Conservation (phyloP, 2,888 invertebrate genomes). For the Gymnoscelis rufifasciata region DNA sequence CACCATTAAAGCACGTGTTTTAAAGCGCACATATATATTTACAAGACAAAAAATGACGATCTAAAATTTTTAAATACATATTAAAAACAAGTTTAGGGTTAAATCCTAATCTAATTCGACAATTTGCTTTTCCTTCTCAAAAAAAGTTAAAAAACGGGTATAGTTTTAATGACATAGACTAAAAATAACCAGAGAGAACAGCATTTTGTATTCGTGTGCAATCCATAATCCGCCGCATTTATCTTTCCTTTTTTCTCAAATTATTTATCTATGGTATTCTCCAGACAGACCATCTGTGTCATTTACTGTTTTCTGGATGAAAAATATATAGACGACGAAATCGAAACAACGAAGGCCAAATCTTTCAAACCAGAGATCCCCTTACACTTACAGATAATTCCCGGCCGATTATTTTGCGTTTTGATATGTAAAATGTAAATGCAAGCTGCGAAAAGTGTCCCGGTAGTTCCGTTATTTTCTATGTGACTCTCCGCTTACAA, state of each 20-base stretch:
- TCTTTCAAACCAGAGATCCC: not conserved
- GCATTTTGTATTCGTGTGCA: not conserved
- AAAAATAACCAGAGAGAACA: too few relatives aligned
- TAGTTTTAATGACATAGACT: too few relatives aligned
- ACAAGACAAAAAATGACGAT: too few relatives aligned
- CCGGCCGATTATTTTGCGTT: not conserved
- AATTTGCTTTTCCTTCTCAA: too few relatives aligned
- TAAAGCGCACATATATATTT: too few relatives aligned
- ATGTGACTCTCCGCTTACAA: not conserved
- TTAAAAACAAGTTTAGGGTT: too few relatives aligned
- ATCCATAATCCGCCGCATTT: not conserved
- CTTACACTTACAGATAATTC: not conserved
- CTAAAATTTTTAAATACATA: too few relatives aligned
- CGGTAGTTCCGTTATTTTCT: conserved; percentile 9
- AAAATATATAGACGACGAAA: not conserved
- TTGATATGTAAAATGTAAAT: conserved; percentile 4
- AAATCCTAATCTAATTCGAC: too few relatives aligned
- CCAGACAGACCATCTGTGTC: not conserved
- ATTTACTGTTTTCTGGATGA: not conserved
- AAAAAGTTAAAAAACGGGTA: too few relatives aligned
- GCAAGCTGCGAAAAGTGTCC: conserved; percentile 8
- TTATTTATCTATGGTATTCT: not conserved
- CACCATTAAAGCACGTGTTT: too few relatives aligned
- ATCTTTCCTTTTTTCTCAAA: not conserved
- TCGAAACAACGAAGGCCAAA: not conserved